Evolutionary conservation across 1,140 invertebrate species (phyloP), one percentile per base, ranked within the genome.

Genomic region (Drosophila arizonae): DNA sequence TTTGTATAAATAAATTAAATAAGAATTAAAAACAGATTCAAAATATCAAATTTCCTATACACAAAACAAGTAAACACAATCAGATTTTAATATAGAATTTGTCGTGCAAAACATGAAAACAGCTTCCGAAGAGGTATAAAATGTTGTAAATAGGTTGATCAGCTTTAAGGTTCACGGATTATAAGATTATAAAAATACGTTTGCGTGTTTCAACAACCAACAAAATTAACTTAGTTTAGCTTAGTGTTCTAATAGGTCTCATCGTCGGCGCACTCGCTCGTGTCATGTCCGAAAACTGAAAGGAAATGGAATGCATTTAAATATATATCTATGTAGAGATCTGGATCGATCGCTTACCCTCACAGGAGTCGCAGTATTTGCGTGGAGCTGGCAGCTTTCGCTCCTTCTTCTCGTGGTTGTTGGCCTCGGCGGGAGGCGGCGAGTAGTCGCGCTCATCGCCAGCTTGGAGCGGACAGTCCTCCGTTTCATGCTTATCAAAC

Each of bases 401-500:
- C 51, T 90, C 79, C 78, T 87, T 93, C 81, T 89, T 77, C 92
- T 93, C 56, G 86, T 91, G 67, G 91, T 92, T 71, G 77, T 92
- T 82, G 61, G 62, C 60, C 78, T 77, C 81, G 24, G 79, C 65
- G 60, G 76, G 67, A 45, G 92, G 84, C 6, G 93, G 79, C 51
- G 92, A 92, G 39, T 92, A 91, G 13, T 91, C 91, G 5, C 93
- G 92, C 45, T 92, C 91, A 58, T 95, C 94, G 63, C 94, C 94
- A 8, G 94, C 94, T 92, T 99, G 98, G 15, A 94, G 93, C 15
- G 98, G 98, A 93, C 98, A 99, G 92, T 99, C 98, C 91, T 99
- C 97, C 0, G 98, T 99, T 90, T 99, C 98, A 90, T 99, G 98
- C 62, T 95, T 92, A 93, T 99, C 98, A 93, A 99, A 99, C 89